These are phyloP conservation scores for Antitype chi DNA, from an alignment of 2,888 invertebrate genomes.

Conservation along the genomic window DNA sequence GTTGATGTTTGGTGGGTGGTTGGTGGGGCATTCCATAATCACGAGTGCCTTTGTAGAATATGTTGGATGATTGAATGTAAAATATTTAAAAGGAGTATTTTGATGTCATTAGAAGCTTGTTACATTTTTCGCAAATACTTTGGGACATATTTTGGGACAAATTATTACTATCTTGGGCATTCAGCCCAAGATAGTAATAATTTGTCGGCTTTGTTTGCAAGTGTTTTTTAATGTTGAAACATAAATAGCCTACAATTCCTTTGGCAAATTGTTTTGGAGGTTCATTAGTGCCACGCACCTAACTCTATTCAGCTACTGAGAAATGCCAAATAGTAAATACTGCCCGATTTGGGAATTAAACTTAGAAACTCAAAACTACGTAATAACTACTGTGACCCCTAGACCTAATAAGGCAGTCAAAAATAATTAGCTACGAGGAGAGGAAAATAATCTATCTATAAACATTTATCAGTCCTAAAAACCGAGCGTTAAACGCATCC, in stretches of 20 bases:
- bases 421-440: not conserved
- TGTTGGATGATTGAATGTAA: conserved; percentile 22
- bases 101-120: conserved; percentile 6
- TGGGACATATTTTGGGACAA: too few relatives aligned
- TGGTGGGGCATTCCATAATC: conserved; percentile 30
- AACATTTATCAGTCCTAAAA: not conserved
- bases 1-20: not conserved
- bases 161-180: too few relatives aligned
- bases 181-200: too few relatives aligned
- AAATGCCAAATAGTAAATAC: too few relatives aligned
- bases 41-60: conserved; percentile 10
- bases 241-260: not conserved
- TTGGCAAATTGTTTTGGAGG: not conserved
- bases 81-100: conserved; percentile 31
- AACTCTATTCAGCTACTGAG: not conserved
- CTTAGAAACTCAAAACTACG: not conserved
- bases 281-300: too few relatives aligned
- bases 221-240: too few relatives aligned
- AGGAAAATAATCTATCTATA: not conserved
- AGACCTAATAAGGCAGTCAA: not conserved
- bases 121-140: not conserved
- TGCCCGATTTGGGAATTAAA: too few relatives aligned
- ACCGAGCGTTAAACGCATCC: not conserved
- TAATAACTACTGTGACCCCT: not conserved
- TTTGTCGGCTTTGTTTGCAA: too few relatives aligned